phyloP scores from a whole-genome alignment of 2,888 invertebrate genomes.

The Macroteleia sp. region DNA sequence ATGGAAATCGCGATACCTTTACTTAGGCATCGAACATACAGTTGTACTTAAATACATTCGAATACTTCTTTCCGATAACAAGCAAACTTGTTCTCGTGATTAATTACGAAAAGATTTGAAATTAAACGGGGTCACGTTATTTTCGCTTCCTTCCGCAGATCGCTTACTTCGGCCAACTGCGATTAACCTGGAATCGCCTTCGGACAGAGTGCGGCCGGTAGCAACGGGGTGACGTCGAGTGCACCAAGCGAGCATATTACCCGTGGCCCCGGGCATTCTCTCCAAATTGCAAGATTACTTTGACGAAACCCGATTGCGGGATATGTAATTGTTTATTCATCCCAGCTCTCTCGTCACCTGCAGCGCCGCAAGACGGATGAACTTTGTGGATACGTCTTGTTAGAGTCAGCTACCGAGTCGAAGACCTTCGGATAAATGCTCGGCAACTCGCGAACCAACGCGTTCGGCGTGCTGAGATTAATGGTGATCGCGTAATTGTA shows the following conservation, averaged over 20 bases:
- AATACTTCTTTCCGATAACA: slow-evolving; percentile 16
- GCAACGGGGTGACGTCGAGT: slow-evolving; percentile 47
- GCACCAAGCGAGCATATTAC: slow-evolving; percentile 64
- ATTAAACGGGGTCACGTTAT: slow-evolving; percentile 36
- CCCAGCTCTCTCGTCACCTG: slow-evolving; percentile 57
- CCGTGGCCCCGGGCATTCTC: slow-evolving; percentile 63
- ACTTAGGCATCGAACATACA: background rate
- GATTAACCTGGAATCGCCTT: slow-evolving; percentile 59
- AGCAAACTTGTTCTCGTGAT: slow-evolving; percentile 35
- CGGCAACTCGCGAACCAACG: slow-evolving; percentile 13
- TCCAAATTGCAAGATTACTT: slow-evolving; percentile 72
- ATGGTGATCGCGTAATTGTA: slow-evolving; percentile 56
- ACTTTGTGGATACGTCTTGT: slow-evolving; percentile 57
- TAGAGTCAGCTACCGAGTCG: slow-evolving; percentile 26
- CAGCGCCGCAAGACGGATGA: slow-evolving; percentile 56
- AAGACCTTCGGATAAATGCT: slow-evolving; percentile 18
- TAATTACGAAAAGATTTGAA: slow-evolving; percentile 33
- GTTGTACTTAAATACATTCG: slow-evolving; percentile 3
- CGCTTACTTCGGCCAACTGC: slow-evolving; percentile 38
- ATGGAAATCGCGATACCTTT: background rate
- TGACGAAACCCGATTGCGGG: slow-evolving; percentile 67
- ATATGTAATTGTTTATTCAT: slow-evolving; percentile 72
- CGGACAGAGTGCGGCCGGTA: slow-evolving; percentile 56
- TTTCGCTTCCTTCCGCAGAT: slow-evolving; percentile 8
- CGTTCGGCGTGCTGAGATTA: slow-evolving; percentile 41